Conservation (phyloP, 2,797 vertebrate species). For the Xenops minutus region DNA sequence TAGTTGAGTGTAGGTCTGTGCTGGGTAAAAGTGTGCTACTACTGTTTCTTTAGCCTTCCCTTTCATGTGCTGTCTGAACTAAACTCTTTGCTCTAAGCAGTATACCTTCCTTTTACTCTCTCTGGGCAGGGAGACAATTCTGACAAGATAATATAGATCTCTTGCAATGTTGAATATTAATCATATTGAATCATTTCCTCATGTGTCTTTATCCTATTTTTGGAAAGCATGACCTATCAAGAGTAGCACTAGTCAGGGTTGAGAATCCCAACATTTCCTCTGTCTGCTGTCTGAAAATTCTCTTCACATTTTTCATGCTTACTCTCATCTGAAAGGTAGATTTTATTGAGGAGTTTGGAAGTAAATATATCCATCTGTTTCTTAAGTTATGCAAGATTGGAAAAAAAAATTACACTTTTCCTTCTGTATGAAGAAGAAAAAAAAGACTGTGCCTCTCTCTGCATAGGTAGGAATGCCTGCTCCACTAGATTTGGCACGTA, state of each 20-base stretch:
- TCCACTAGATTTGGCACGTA: background rate
- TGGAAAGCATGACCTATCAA: background rate
- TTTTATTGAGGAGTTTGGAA: background rate
- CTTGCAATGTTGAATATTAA: background rate
- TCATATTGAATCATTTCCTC: background rate
- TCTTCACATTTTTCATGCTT: background rate
- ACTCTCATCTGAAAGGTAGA: background rate
- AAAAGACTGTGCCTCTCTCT: background rate
- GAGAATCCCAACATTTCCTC: background rate
- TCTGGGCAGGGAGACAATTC: background rate
- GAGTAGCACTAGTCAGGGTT: background rate
- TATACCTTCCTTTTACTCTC: background rate
- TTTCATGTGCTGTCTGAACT: background rate
- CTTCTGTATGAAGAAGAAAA: background rate
- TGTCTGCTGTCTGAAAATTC: background rate
- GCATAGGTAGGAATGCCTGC: background rate
- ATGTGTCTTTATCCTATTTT: background rate
- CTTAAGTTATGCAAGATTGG: background rate
- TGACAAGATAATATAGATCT: background rate
- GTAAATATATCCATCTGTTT: background rate
- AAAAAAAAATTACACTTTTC: background rate
- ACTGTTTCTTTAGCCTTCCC: background rate
- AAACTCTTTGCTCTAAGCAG: background rate
- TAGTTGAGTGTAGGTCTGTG: fast-evolving
- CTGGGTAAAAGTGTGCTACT: background rate